Conservation (phyloP, 2,888 invertebrate species). For the Acheta domesticus region DNA sequence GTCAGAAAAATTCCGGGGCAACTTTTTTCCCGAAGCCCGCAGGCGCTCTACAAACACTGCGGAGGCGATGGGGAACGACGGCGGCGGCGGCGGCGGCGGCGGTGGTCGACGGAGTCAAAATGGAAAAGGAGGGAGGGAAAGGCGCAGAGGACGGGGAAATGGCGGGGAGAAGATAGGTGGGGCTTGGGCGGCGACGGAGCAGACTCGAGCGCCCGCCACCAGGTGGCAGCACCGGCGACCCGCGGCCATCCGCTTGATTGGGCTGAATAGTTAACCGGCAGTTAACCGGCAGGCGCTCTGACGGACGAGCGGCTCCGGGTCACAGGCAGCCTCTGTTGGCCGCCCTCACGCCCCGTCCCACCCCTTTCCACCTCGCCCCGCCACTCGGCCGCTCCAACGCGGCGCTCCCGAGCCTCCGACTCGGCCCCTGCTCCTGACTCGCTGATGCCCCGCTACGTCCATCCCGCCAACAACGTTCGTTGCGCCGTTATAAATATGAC, state of each 20-base stretch:
- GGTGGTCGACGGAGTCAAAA: background rate
- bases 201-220: background rate
- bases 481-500: too few relatives aligned
- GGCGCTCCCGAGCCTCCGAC: too few relatives aligned
- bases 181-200: background rate
- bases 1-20: conserved; percentile 1
- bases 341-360: too few relatives aligned
- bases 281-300: background rate
- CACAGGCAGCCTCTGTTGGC: too few relatives aligned
- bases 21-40: background rate
- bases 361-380: too few relatives aligned
- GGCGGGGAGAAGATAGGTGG: background rate
- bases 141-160: background rate
- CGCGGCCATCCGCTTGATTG: conserved; percentile 8
- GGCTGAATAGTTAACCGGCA: conserved; percentile 18
- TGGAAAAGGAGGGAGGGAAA: background rate
- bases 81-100: background rate
- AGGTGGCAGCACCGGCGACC: background rate
- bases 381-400: too few relatives aligned
- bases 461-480: too few relatives aligned
- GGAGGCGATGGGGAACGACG: background rate
- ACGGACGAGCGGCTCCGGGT: background rate
- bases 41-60: background rate
- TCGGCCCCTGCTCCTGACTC: too few relatives aligned
- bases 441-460: too few relatives aligned